Evolutionary conservation across 1,140 invertebrate genomes (phyloP).

Genomic region (Drosophila obscura): DNA sequence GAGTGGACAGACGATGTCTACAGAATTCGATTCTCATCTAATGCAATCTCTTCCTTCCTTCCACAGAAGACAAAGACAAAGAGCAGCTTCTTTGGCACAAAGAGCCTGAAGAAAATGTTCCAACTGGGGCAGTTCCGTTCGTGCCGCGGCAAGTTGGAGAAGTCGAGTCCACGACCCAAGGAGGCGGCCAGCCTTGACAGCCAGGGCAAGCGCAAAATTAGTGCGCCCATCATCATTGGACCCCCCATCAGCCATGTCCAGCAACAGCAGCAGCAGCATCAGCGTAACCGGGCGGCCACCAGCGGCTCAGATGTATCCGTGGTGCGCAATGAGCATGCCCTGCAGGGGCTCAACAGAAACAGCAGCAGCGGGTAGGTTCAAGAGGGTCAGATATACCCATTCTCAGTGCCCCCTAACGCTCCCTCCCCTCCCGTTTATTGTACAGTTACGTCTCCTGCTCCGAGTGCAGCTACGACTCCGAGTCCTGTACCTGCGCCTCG

Average conservation of each 20-base stretch:
- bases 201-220: conserved; percentile 53
- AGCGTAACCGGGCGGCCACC: conserved; percentile 70
- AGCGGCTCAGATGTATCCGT: conserved; percentile 83
- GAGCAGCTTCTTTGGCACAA: conserved; percentile 85
- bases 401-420: not conserved
- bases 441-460: conserved; percentile 91
- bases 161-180: conserved; percentile 40
- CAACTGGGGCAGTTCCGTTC: conserved; percentile 78
- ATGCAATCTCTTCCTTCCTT: not conserved
- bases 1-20: not conserved
- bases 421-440: too few relatives aligned
- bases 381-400: not conserved
- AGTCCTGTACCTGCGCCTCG: conserved; percentile 89
- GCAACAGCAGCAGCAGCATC: conserved; percentile 57
- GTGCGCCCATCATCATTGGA: conserved; percentile 57
- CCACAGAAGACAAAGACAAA: conserved; percentile 85
- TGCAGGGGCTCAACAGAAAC: conserved; percentile 87
- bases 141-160: conserved; percentile 71
- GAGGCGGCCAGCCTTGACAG: conserved; percentile 42
- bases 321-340: conserved; percentile 69
- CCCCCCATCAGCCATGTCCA: conserved; percentile 53
- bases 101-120: conserved; percentile 85
- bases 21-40: not conserved
- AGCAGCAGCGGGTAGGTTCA: conserved; percentile 87
- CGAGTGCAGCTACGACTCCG: conserved; percentile 92